Evolutionary conservation across 2,888 invertebrate species (phyloP), one percentile per base, ranked within the genome.

Genomic region (Acleris laterana): DNA sequence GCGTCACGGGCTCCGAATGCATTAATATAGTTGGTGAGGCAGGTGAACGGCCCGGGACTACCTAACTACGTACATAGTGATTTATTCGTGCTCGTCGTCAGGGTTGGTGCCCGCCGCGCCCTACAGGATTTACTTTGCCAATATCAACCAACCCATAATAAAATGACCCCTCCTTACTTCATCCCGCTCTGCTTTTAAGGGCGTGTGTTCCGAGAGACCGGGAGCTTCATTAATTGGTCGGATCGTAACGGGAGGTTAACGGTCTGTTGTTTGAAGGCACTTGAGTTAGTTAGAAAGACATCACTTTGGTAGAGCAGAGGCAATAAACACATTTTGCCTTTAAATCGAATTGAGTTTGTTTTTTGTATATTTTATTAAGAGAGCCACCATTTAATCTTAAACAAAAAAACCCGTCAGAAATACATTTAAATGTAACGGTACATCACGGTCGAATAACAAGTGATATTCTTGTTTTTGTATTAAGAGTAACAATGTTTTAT

Each of bases 51-150:
- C 80, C 83, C 75, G 75, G 46, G 46, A 49, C 19, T 5, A 17
- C 20, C 79, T 16, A 77, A 78, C 83, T 80, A 78, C 79, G 71
- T 74, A 75, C 72, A 74, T 77, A 76, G 78, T 83, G 85, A 88
- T 89, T 87, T 89, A 87, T 87, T 83, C 82, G 78, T 72, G 79
- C 79, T 84, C 75, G 82, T 81, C 80, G 78, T 77, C 72, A 46
- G 74, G 71, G 74, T 72, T 74, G 74, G 69, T 71, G 75, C 68
- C 70, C 74, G 72, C 71, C 70, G 69, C 77, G 75, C 77, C 77
- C 76, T 71, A 57, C 60, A 76, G 75, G 73, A 78, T 77, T 64
- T 64, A 64, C 68, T 64, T 64, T 68, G 52, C 64, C 56, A 78
- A 77, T 76, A 75, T 74, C 70, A 73, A 72, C 69, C 76, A 71